Evolutionary conservation across 2,113 vertebrate genomes (phyloP), one percentile per base, ranked within the genome.

Genomic region (Phocoena sinus): DNA sequence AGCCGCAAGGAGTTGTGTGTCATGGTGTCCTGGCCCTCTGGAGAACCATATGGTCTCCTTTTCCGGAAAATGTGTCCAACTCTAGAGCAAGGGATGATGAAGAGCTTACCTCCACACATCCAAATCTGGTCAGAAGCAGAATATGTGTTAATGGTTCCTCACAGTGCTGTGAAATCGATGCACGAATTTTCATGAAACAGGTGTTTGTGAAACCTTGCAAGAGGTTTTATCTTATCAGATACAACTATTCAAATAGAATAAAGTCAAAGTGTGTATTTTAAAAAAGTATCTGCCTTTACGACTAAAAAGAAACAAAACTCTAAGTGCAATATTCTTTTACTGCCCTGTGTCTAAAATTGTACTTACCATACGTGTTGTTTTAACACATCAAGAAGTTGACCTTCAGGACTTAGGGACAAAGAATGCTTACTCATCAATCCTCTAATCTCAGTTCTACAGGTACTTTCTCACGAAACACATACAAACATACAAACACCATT

Each of bases 11-110:
- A 99, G 92, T 99, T 99, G 77, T 99, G 99, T 2, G 99, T 99
- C 99, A 99, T 99, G 8, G 99, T 99, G 98, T 99, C 99, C 97
- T 99, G 99, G 5, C 99, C 99, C 0, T 99, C 99, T 0, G 99
- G 99, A 0, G 99, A 99, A 6, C 99, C 99, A 6, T 99, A 99
- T 0, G 99, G 99, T 0, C 99, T 99, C 25, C 99, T 98, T 96
- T 99, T 99, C n/a, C 99, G 99, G 98, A 99, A 99, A 93, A 99
- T 99, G 96, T 99, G 99, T 6, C 99, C 99, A 0, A 99, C 99
- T 70, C 99, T 98, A 84, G 99, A 99, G 98, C 99, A 99, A 5
- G 99, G 99, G 94, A 99, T 99, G 98, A 99, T 99, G 85, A 99
- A 97, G 63, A 99, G 99, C 96, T 98, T 98, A 0, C 99, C 99